Percentiles rank a stretch among this genome's conserved stretches.
These are phyloP conservation scores for Pseudochaenichthys georgianus DNA, from an alignment of 2,797 vertebrate genomes.

Conservation along the genomic window DNA sequence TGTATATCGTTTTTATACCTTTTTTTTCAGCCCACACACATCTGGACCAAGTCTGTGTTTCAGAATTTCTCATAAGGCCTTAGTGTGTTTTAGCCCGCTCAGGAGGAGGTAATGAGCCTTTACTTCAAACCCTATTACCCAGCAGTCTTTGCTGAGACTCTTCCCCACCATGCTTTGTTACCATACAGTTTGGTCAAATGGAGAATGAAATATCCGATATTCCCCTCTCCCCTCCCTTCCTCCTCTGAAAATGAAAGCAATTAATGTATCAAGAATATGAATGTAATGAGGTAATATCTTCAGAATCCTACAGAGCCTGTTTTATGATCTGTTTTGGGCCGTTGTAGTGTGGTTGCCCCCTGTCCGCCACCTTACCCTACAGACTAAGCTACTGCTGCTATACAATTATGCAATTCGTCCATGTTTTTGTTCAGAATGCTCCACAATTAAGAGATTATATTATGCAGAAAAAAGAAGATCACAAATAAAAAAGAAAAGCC, in stretches of 20 bases:
- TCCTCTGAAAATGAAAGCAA: slow-evolving; percentile 6
- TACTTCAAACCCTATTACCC: slow-evolving; percentile 53
- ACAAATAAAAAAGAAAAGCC: too few relatives aligned
- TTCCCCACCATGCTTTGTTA: slow-evolving; percentile 6
- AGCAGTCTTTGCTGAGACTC: slow-evolving; percentile 23
- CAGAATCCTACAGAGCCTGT: background rate
- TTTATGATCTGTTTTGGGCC: slow-evolving; percentile 20
- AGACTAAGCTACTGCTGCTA: too few relatives aligned
- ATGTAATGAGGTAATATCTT: slow-evolving; percentile 2
- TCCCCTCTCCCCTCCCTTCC: background rate
- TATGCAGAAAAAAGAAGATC: background rate
- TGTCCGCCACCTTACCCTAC: too few relatives aligned
- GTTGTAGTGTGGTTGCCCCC: too few relatives aligned
- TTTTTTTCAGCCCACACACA: background rate
- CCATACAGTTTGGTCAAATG: slow-evolving; percentile 16
- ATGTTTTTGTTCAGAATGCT: background rate
- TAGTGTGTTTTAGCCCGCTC: slow-evolving; percentile 17
- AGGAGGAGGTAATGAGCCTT: slow-evolving; percentile 55
- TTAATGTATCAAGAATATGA: slow-evolving; percentile 8
- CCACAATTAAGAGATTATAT: background rate
- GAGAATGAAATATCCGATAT: slow-evolving; percentile 18
- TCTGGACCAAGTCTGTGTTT: slow-evolving; percentile 15
- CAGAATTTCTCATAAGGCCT: slow-evolving; percentile 28
- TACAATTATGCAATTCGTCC: background rate
- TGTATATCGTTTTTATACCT: too few relatives aligned